phyloP scores from a whole-genome alignment of 2,113 vertebrate species.

The Alethe castanea region DNA sequence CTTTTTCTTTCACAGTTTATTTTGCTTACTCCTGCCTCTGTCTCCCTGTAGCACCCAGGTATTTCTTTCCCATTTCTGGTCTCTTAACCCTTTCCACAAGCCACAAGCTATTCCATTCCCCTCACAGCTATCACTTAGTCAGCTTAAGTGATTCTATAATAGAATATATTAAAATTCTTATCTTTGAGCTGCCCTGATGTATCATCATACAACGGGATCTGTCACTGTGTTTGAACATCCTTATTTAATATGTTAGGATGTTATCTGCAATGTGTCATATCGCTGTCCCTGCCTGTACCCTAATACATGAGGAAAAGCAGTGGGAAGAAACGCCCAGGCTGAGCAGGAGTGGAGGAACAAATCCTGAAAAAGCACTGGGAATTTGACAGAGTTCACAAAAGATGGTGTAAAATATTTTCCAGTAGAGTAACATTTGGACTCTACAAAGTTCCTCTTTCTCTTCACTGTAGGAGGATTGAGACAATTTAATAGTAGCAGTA shows the following conservation, averaged over 20 bases:
- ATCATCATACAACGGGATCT: slow-evolving; percentile 60
- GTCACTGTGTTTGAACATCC: slow-evolving; percentile 56
- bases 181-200: slow-evolving; percentile 52
- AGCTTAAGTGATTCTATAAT: slow-evolving; percentile 60
- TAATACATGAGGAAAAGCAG: not conserved
- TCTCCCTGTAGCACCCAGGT: not conserved
- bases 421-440: not conserved
- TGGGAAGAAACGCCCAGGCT: not conserved
- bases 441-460: not conserved
- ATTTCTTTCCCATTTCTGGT: not conserved
- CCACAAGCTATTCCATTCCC: not conserved
- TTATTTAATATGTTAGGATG: slow-evolving; percentile 62
- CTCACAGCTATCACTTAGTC: slow-evolving; percentile 24
- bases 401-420: not conserved
- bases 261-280: slow-evolving; percentile 49
- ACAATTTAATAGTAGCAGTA: not conserved
- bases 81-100: slow-evolving; percentile 42
- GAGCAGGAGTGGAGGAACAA: not conserved
- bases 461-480: not conserved
- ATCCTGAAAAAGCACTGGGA: not conserved
- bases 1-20: not conserved
- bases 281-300: not conserved
- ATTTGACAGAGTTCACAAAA: not conserved
- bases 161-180: slow-evolving; percentile 63
- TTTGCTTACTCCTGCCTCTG: not conserved